Conservation (phyloP, 2,797 vertebrate species). For the Delichon dasypus region DNA sequence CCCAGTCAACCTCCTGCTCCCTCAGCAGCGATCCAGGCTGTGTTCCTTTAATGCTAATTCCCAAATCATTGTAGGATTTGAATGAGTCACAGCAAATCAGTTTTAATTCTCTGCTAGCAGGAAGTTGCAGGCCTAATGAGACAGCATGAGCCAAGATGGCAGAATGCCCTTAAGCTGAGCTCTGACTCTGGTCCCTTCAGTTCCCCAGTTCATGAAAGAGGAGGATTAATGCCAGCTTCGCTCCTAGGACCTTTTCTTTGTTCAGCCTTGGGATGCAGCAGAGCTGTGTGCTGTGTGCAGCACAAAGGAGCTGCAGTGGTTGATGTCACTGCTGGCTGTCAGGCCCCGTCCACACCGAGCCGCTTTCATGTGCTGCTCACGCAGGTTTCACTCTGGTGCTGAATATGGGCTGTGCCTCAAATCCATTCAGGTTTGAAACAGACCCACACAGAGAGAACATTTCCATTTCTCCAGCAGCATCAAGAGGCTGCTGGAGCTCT, state of each 20-base stretch:
- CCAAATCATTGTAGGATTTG: constrained; percentile 1
- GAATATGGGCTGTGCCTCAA: neutral
- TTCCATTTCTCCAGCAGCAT: constrained; percentile 31
- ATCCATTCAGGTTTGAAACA: neutral
- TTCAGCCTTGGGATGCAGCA: neutral
- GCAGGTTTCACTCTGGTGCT: neutral
- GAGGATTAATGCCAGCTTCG: neutral
- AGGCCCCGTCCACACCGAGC: neutral
- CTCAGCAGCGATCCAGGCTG: neutral
- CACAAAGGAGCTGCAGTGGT: neutral
- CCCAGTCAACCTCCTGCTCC: neutral
- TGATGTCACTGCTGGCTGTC: constrained; percentile 21
- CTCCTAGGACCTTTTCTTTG: constrained; percentile 7
- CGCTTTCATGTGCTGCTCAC: neutral
- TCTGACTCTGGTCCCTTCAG: neutral
- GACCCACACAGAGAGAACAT: neutral
- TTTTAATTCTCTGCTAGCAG: constrained; percentile 36
- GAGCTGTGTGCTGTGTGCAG: neutral
- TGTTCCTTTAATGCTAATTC: constrained; percentile 27
- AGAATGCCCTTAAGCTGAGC: neutral
- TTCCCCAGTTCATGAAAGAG: neutral
- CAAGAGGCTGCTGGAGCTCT: constrained; percentile 30
- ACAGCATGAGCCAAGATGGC: constrained; percentile 16
- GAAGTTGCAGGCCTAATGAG: constrained; percentile 25
- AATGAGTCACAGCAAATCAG: constrained; percentile 28